A percentile compares a stretch with the other conserved stretches of the same genome.
Evolutionary conservation across 2,888 invertebrate genomes (phyloP).

Genomic region (Cephus runcator): DNA sequence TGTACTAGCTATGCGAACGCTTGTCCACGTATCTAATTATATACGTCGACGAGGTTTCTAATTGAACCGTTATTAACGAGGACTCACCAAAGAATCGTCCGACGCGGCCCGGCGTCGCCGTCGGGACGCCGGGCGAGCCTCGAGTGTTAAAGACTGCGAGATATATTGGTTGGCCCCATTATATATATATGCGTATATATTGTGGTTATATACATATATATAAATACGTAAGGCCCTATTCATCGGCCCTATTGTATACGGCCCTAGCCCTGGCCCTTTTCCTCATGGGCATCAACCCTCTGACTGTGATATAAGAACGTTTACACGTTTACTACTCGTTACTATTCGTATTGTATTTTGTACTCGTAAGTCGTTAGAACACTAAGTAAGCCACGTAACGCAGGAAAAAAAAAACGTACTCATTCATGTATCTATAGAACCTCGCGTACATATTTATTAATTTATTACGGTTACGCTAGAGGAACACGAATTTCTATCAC

Average conservation of each 20-base stretch:
- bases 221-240: neutral
- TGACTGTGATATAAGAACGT: slow-evolving; percentile 48
- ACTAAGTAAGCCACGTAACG: neutral
- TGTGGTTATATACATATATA: neutral
- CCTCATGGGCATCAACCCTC: slow-evolving; percentile 29
- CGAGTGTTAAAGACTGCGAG: neutral
- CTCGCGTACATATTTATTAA: neutral
- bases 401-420: neutral
- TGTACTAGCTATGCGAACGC: neutral
- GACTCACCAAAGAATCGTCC: slow-evolving; percentile 47
- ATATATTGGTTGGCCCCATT: neutral
- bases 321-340: slow-evolving; percentile 25
- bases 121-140: neutral
- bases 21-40: neutral
- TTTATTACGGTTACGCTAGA: slow-evolving; percentile 3
- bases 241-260: neutral
- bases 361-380: slow-evolving; percentile 2
- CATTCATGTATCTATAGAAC: neutral
- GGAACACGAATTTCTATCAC: neutral
- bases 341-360: slow-evolving; percentile 3
- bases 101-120: slow-evolving; percentile 8
- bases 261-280: slow-evolving; percentile 2
- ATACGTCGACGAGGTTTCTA: neutral
- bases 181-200: neutral
- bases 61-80: slow-evolving; percentile 19